These are phyloP conservation scores for Microchirus variegatus DNA, from an alignment of 2,797 vertebrate genomes.

Conservation along the genomic window DNA sequence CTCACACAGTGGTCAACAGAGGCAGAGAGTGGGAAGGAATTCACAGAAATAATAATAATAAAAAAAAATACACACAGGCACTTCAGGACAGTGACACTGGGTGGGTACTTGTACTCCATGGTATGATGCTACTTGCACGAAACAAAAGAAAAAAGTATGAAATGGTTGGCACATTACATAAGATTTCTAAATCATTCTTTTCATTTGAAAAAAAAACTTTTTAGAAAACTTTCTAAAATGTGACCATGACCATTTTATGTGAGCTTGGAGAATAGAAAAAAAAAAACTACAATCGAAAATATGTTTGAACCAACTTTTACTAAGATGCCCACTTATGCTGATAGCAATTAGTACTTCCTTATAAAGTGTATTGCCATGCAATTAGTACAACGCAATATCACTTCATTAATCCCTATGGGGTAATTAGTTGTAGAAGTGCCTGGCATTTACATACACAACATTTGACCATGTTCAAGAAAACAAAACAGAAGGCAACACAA, in stretches of 20 bases:
- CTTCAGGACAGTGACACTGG: constrained; percentile 47
- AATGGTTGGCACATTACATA: constrained; percentile 51
- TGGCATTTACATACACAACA: no score
- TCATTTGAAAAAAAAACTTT: constrained; percentile 49
- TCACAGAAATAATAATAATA: constrained; percentile 9
- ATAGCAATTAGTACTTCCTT: no score
- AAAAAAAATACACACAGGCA: constrained; percentile 38
- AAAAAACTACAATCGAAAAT: no score
- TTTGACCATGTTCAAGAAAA: no score
- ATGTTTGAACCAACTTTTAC: no score
- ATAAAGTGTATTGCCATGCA: no score
- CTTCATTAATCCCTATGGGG: no score
- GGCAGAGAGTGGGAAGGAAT: constrained; percentile 44
- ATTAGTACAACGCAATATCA: no score
- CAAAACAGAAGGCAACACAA: no score
- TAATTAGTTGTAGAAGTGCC: no score
- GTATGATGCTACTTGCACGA: constrained; percentile 45
- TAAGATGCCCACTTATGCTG: no score
- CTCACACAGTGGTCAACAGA: constrained; percentile 65
- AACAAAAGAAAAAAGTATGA: constrained; percentile 18
- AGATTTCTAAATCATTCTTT: constrained; percentile 12
- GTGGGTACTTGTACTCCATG: constrained; percentile 37
- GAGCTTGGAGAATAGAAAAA: no score
- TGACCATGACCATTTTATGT: background rate
- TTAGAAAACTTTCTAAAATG: constrained; percentile 1